These are phyloP conservation scores for Ichneumoninae sp. DNA, from an alignment of 2,888 invertebrate genomes.

Conservation along the genomic window DNA sequence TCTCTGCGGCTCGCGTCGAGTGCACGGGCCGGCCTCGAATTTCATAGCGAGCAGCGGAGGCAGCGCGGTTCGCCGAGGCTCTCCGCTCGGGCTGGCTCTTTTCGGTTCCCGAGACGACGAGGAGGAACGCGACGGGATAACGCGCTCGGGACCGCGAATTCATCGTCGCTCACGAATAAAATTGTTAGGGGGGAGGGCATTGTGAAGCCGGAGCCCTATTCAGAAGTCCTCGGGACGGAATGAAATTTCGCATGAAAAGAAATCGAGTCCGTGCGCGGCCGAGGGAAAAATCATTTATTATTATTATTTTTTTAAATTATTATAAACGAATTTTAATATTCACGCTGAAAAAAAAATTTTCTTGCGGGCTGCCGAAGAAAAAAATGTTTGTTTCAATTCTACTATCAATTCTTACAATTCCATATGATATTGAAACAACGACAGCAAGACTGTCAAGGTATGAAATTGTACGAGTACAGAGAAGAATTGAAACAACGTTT, in stretches of 20 bases:
- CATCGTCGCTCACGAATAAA: slow-evolving; percentile 40
- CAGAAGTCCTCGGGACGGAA: slow-evolving; percentile 21
- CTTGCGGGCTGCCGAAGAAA: no score
- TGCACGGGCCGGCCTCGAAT: slow-evolving; percentile 65
- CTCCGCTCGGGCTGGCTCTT: slow-evolving; percentile 9
- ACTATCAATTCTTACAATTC: no score
- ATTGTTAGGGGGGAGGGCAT: slow-evolving; percentile 38
- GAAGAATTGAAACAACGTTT: no score
- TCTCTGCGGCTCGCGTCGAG: slow-evolving; percentile 4
- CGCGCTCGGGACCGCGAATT: slow-evolving; percentile 49
- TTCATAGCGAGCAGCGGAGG: slow-evolving; percentile 53
- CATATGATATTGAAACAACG: no score
- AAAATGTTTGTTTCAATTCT: no score
- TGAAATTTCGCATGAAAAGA: slow-evolving; percentile 3
- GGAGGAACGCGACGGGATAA: slow-evolving; percentile 37
- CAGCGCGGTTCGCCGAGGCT: neutral
- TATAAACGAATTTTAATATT: neutral
- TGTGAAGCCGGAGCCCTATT: slow-evolving; percentile 27
- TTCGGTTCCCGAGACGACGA: slow-evolving; percentile 29
- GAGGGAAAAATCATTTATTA: neutral
- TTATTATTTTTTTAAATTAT: neutral
- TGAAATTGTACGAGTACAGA: no score
- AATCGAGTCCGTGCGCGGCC: neutral
- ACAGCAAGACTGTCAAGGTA: no score
- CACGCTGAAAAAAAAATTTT: no score